Percentiles rank a stretch among this genome's conserved stretches.
phyloP scores from a whole-genome alignment of 1,140 invertebrate genomes.

The Hyles vespertilio region DNA sequence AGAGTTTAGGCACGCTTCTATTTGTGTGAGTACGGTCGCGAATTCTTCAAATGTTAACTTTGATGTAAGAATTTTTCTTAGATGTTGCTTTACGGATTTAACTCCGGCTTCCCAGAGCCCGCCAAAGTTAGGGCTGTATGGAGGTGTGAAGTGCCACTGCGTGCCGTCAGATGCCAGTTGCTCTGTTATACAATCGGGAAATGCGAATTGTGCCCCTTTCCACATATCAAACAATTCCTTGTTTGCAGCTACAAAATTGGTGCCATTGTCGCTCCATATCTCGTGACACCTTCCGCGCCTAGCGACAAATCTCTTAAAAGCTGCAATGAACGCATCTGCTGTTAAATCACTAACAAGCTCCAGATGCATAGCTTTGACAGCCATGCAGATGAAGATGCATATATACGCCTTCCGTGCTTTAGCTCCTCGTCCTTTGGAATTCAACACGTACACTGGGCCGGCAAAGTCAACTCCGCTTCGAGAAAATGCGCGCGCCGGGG shows the following conservation, averaged over 20 bases:
- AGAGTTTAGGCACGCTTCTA: constrained; percentile 8
- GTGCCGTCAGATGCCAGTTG: constrained; percentile 1
- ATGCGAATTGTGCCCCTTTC: constrained; percentile 13
- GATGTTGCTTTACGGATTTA: constrained; percentile 2
- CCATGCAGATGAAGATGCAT: constrained; percentile 19
- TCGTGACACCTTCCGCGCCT: constrained; percentile 19
- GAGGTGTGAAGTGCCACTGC: constrained; percentile 2
- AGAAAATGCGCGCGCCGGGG: not conserved
- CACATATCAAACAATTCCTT: constrained; percentile 15
- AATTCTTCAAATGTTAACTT: constrained; percentile 3
- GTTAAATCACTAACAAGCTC: constrained; percentile 20
- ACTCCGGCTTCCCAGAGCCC: constrained; percentile 7
- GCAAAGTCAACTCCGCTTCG: constrained; percentile 2
- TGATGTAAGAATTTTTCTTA: not conserved
- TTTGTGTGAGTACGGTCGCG: not conserved
- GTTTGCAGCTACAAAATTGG: constrained; percentile 20
- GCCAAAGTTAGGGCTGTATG: constrained; percentile 6
- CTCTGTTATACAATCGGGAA: constrained; percentile 7
- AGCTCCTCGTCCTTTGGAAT: constrained; percentile 14
- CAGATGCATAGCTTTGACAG: constrained; percentile 22
- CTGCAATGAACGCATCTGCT: constrained; percentile 19
- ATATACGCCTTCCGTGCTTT: constrained; percentile 20
- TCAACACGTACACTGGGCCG: constrained; percentile 2
- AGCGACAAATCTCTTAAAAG: constrained; percentile 20
- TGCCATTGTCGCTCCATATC: constrained; percentile 24